Percentiles rank a stretch among this genome's conserved stretches.
Conservation (phyloP, 2,888 invertebrate genomes). For the Drosophila rubida region DNA sequence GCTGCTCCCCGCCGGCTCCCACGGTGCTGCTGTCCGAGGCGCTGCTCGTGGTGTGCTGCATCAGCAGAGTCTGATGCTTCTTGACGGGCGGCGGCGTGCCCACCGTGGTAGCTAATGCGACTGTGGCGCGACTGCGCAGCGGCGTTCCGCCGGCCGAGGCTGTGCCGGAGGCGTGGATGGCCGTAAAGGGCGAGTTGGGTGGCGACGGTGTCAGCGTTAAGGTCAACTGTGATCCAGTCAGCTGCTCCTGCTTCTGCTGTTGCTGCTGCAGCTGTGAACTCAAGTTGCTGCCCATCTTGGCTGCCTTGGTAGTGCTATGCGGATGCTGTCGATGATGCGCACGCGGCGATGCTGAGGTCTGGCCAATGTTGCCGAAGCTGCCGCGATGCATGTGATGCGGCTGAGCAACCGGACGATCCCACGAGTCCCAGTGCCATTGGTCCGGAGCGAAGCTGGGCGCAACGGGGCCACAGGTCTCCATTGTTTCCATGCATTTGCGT, state of each 20-base stretch:
- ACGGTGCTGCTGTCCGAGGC: conserved; percentile 30
- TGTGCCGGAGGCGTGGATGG: conserved; percentile 54
- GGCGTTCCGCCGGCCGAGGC: conserved; percentile 78
- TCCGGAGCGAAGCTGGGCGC: conserved; percentile 66
- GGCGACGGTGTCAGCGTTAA: conserved; percentile 84
- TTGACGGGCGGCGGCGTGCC: conserved; percentile 91
- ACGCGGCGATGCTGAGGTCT: conserved; percentile 80
- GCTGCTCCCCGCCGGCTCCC: conserved; percentile 10
- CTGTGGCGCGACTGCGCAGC: conserved; percentile 70
- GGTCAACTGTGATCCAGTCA: conserved; percentile 75
- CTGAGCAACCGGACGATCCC: conserved; percentile 89
- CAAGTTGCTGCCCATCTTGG: conserved; percentile 26
- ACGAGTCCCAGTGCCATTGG: conserved; percentile 96
- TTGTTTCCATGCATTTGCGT: conserved; percentile 87
- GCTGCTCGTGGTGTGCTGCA: conserved; percentile 28
- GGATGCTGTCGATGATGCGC: conserved; percentile 71
- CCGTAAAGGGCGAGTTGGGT: conserved; percentile 83
- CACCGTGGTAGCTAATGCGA: conserved; percentile 33
- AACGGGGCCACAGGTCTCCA: conserved; percentile 48
- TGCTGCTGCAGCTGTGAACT: conserved; percentile 41
- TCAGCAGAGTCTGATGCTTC: conserved; percentile 88
- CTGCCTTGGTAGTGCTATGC: conserved; percentile 32
- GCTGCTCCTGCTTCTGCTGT: conserved; percentile 37
- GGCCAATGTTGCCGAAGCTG: conserved; percentile 81
- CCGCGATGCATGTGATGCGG: conserved; percentile 79